These are phyloP conservation scores for Drosophila kanekoi DNA, from an alignment of 2,888 invertebrate genomes.

Conservation along the genomic window DNA sequence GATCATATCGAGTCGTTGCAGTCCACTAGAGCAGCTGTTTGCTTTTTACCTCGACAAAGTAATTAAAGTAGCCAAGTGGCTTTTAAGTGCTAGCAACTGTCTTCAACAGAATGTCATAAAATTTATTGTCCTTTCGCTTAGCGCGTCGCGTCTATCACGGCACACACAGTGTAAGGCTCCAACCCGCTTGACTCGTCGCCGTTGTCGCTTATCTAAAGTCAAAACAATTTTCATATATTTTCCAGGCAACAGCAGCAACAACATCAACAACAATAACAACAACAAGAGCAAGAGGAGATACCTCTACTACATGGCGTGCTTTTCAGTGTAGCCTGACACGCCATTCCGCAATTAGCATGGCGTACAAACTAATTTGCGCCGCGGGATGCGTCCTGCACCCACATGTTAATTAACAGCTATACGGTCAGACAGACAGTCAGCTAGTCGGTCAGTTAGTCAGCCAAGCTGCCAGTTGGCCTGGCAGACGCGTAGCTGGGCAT, in stretches of 20 bases:
- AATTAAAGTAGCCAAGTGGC: constrained; percentile 69
- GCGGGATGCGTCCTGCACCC: constrained; percentile 78
- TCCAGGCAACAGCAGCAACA: constrained; percentile 34
- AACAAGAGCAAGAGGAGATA: constrained; percentile 2
- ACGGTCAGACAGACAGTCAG: constrained; percentile 5
- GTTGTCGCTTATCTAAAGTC: constrained; percentile 84
- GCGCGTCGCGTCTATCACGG: constrained; percentile 72
- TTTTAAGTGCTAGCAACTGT: constrained; percentile 54
- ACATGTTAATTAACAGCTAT: constrained; percentile 76
- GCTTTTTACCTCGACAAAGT: constrained; percentile 35
- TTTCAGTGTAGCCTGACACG: constrained; percentile 82
- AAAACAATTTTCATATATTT: constrained; percentile 84
- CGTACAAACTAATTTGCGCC: constrained; percentile 84
- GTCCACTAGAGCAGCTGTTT: constrained; percentile 67
- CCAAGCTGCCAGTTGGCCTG: neutral
- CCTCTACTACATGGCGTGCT: constrained; percentile 44
- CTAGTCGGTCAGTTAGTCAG: neutral
- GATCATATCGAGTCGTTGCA: constrained; percentile 43
- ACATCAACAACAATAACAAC: constrained; percentile 20
- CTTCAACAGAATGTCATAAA: constrained; percentile 79
- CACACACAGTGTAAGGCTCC: constrained; percentile 30
- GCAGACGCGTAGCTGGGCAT: constrained; percentile 44
- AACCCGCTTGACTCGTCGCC: constrained; percentile 49
- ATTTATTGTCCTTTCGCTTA: constrained; percentile 78
- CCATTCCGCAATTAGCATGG: constrained; percentile 83